Evolutionary conservation across 2,888 invertebrate genomes (phyloP), one percentile per base, ranked within the genome.

Genomic region (Smittia aterrima): DNA sequence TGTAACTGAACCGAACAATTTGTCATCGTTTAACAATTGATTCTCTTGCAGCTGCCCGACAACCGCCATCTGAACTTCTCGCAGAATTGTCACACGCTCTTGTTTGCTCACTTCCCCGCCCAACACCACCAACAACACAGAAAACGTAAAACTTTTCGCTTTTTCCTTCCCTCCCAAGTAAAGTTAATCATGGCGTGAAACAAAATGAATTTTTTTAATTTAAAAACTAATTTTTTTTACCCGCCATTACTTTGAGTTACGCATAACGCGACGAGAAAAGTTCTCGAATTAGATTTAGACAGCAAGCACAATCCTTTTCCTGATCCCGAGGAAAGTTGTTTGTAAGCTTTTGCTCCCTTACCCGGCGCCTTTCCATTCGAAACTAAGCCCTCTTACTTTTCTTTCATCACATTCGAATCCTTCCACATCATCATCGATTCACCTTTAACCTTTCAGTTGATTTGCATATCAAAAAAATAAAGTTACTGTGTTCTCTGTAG

Each of bases 261-360:
- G 18, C 32, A 1, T 71, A 53, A 71, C 70, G 70, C 70, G 70
- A 27, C 53, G 27, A 54, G 41, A 54, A 71, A 24, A 20, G 13
- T 54, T 32, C 53, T 32, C 6, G 22, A 58, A 58, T 58, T 58
- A 58, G 58, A 58, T 58, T 58, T 58, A 22, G 58, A 58, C 58
- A 58, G 18, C 47, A 11, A 13, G 18, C n/a, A 58, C 2, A 58
- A 58, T 18, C 58, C 22, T 58, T 47, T 58, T 58, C n/a, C n/a
- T 58, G 58, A 58, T 58, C 22, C 58, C 22, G 13, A 9, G 9
- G 58, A 22, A 22, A 58, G 22, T 7, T 58, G 58, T 58, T 58
- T 58, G 32, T 9, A 32, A 32, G 32, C 47, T 47, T 47, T 13
- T n/a, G 11, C 22, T 22, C n/a, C 16, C 47, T 47, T 58, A 3